These are phyloP conservation scores for Tinamus major DNA, from an alignment of 2,797 vertebrate species.

Conservation along the genomic window DNA sequence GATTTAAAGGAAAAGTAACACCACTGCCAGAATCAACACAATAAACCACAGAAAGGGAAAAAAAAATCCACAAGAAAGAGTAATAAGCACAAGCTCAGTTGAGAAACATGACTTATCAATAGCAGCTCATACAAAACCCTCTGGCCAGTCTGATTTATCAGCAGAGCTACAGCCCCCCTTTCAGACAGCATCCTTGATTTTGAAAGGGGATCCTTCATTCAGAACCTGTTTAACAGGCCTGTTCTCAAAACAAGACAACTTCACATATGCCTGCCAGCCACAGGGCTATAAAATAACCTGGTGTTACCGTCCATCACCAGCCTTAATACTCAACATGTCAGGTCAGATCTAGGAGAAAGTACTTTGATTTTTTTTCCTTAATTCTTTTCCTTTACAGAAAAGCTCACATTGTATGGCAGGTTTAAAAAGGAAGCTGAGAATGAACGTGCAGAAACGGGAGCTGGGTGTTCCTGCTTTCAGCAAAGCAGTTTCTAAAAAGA, in stretches of 20 bases:
- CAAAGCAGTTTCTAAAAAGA: not conserved
- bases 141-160: not conserved
- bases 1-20: not conserved
- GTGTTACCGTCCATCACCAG: not conserved
- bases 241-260: not conserved
- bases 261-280: not conserved
- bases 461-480: constrained; percentile 8
- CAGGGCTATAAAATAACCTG: constrained; percentile 30
- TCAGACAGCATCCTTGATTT: not conserved
- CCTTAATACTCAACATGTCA: not conserved
- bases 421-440: constrained; percentile 11
- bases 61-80: not conserved
- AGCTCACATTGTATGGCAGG: not conserved
- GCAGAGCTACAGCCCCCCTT: not conserved
- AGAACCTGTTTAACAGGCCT: constrained; percentile 45
- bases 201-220: constrained; percentile 11
- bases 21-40: not conserved
- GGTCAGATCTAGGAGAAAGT: not conserved
- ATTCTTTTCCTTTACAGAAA: not conserved
- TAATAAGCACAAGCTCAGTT: not conserved
- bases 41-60: not conserved
- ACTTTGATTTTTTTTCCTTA: not conserved
- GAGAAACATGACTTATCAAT: not conserved
- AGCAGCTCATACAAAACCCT: not conserved
- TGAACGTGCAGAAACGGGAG: not conserved